Evolutionary conservation across 2,888 invertebrate species (phyloP).

Genomic region (Cataglyphis albicans): DNA sequence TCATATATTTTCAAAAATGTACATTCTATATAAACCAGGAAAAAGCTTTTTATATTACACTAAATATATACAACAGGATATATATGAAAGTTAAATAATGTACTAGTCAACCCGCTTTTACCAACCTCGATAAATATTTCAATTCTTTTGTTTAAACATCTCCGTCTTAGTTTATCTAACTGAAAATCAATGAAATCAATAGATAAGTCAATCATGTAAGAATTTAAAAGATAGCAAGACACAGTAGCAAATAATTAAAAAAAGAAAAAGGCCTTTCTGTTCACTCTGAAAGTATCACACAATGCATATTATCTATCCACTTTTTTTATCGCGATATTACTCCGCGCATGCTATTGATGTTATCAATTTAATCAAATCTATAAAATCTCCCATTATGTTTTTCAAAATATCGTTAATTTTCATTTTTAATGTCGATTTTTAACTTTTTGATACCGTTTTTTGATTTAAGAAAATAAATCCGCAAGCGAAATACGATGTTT

Average conservation of each 20-base stretch:
- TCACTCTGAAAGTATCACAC: neutral
- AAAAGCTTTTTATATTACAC: neutral
- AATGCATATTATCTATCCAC: neutral
- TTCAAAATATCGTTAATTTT: neutral
- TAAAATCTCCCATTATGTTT: neutral
- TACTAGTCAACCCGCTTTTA: neutral
- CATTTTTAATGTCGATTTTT: neutral
- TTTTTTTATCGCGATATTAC: neutral
- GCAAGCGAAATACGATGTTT: neutral
- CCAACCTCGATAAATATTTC: neutral
- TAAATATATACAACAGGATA: neutral
- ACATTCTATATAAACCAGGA: neutral
- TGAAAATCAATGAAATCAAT: neutral
- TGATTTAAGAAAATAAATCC: neutral
- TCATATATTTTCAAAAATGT: neutral
- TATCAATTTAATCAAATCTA: neutral
- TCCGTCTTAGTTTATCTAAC: neutral
- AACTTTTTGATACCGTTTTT: neutral
- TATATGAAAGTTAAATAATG: neutral
- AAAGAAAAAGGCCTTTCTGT: neutral
- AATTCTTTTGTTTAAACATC: neutral
- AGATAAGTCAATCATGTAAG: neutral
- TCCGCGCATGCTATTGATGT: neutral
- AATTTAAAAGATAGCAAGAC: conserved; percentile 6
- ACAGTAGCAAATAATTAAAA: neutral